These are phyloP conservation scores for Spodoptera frugiperda DNA, from an alignment of 1,140 invertebrate genomes.

Conservation along the genomic window DNA sequence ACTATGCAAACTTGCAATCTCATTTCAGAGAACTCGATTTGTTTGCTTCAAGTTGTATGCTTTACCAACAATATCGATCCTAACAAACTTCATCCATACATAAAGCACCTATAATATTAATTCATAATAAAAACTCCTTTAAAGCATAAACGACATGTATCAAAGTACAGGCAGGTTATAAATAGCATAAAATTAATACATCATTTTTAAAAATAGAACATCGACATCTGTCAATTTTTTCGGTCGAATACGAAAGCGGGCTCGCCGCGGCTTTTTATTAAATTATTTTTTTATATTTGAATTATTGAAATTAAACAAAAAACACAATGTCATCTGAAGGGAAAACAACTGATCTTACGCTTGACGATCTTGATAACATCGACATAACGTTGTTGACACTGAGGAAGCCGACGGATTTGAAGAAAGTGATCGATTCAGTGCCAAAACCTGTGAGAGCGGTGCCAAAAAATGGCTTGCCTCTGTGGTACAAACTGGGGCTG, in stretches of 20 bases:
- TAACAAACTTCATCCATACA: too few relatives aligned
- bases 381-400: constrained; percentile 75
- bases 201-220: constrained; percentile 25
- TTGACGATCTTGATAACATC: constrained; percentile 65
- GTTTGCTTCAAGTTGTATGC: too few relatives aligned
- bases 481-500: constrained; percentile 78
- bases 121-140: not conserved
- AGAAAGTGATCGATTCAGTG: constrained; percentile 80
- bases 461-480: constrained; percentile 80
- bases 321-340: constrained; percentile 61
- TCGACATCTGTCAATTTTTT: constrained; percentile 49
- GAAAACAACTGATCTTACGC: constrained; percentile 50
- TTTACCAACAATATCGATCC: too few relatives aligned
- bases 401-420: constrained; percentile 79
- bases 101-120: not conserved
- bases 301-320: constrained; percentile 41
- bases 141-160: not conserved
- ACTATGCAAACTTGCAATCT: too few relatives aligned
- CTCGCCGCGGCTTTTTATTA: constrained; percentile 30
- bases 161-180: constrained; percentile 2
- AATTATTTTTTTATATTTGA: constrained; percentile 44
- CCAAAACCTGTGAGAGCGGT: constrained; percentile 78
- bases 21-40: too few relatives aligned
- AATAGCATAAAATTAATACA: constrained; percentile 11
- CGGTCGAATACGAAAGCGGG: not conserved